Evolutionary conservation across 2,888 invertebrate species (phyloP).

Genomic region (Sminthurides aquaticus): DNA sequence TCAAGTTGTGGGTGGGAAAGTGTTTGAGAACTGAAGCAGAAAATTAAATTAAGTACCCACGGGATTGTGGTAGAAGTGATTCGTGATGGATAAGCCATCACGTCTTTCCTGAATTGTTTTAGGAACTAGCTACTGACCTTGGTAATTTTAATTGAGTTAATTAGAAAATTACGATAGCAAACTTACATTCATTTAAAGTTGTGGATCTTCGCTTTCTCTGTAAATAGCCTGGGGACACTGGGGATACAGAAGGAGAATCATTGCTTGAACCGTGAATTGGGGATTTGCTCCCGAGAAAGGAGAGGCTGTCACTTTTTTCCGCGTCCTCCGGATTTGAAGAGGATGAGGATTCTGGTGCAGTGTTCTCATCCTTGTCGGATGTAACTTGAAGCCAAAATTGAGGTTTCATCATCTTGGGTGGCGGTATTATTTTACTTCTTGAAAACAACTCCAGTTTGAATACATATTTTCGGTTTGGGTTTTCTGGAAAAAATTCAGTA

Average conservation of each 20-base stretch:
- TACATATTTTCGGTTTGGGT: too few species aligned
- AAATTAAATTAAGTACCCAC: not conserved
- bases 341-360: not conserved
- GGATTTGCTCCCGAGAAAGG: not conserved
- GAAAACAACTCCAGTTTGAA: not conserved
- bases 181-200: conserved; percentile 7
- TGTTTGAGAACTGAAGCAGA: too few species aligned
- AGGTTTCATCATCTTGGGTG: conserved; percentile 2
- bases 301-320: not conserved
- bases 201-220: conserved; percentile 2
- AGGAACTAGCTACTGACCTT: not conserved
- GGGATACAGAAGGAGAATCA: not conserved
- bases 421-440: not conserved
- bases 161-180: not conserved
- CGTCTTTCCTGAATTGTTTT: too few species aligned
- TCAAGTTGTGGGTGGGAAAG: too few species aligned
- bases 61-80: too few species aligned
- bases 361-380: conserved; percentile 10
- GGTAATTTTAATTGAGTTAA: not conserved
- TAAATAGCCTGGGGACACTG: conserved; percentile 9
- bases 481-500: too few species aligned
- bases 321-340: not conserved
- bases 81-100: too few species aligned
- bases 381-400: conserved; percentile 6
- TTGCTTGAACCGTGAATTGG: not conserved